These are phyloP conservation scores for Aelia acuminata DNA, from an alignment of 2,888 invertebrate species.

Conservation along the genomic window DNA sequence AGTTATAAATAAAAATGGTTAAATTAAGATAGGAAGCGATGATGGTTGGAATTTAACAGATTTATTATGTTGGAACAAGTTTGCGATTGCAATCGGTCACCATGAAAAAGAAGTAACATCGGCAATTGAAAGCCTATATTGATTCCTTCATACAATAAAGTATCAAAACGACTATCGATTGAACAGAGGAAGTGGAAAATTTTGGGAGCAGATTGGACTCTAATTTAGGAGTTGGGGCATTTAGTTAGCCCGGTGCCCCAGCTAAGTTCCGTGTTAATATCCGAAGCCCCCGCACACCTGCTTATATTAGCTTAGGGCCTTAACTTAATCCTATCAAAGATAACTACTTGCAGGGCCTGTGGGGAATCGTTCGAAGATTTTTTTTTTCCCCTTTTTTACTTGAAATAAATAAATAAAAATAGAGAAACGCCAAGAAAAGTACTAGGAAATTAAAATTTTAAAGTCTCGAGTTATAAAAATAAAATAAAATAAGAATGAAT, in stretches of 20 bases:
- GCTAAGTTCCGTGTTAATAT: slow-evolving; percentile 37
- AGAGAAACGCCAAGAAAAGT: too few species aligned
- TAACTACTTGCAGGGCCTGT: neutral
- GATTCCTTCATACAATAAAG: neutral
- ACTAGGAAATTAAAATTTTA: too few species aligned
- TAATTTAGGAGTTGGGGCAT: slow-evolving; percentile 8
- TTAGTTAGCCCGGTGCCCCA: neutral
- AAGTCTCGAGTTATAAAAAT: too few species aligned
- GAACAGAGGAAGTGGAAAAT: neutral
- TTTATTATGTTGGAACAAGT: neutral
- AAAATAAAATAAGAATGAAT: too few species aligned
- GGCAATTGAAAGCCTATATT: neutral
- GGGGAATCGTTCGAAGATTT: too few species aligned
- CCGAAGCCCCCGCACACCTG: slow-evolving; percentile 24
- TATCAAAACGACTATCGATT: neutral
- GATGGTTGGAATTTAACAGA: neutral
- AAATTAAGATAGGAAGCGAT: neutral
- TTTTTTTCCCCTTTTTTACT: too few species aligned
- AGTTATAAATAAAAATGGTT: neutral
- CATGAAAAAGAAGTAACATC: neutral
- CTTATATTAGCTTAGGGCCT: neutral
- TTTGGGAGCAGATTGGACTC: neutral
- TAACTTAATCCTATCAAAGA: neutral
- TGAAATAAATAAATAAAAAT: too few species aligned
- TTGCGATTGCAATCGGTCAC: neutral